Conservation (phyloP, 1,140 invertebrate species). For the Cydia amplana region DNA sequence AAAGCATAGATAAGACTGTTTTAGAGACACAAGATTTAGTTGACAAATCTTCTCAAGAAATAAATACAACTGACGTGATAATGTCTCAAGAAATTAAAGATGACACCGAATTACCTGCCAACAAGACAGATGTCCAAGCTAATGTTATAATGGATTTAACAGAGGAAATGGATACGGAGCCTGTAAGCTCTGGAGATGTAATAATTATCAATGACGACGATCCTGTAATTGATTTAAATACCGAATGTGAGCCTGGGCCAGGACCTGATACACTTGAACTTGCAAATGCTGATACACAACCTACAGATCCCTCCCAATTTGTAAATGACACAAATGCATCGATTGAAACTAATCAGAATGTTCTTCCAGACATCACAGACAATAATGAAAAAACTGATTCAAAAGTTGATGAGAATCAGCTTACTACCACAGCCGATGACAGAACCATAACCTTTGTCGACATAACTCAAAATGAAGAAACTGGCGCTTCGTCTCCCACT, state of each 20-base stretch:
- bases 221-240: constrained; percentile 40
- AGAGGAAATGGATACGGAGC: constrained; percentile 65
- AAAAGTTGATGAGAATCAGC: constrained; percentile 16
- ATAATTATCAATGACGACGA: constrained; percentile 49
- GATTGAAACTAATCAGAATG: background rate
- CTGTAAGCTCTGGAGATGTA: constrained; percentile 45
- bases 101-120: constrained; percentile 55
- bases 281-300: constrained; percentile 65
- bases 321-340: background rate
- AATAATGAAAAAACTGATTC: constrained; percentile 5
- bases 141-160: constrained; percentile 52
- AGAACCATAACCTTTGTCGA: constrained; percentile 14
- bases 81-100: constrained; percentile 46
- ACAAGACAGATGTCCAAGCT: constrained; percentile 52
- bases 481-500: constrained; percentile 50
- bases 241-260: constrained; percentile 38
- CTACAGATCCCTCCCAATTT: constrained; percentile 42
- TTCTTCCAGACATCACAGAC: background rate
- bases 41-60: constrained; percentile 15
- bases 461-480: constrained; percentile 37
- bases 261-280: constrained; percentile 58
- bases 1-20: constrained; percentile 36
- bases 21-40: constrained; percentile 36
- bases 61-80: constrained; percentile 17
- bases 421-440: background rate